A percentile compares a stretch with the other conserved stretches of the same genome.
phyloP scores from a whole-genome alignment of 2,888 invertebrate species.

The Brenthis ino region DNA sequence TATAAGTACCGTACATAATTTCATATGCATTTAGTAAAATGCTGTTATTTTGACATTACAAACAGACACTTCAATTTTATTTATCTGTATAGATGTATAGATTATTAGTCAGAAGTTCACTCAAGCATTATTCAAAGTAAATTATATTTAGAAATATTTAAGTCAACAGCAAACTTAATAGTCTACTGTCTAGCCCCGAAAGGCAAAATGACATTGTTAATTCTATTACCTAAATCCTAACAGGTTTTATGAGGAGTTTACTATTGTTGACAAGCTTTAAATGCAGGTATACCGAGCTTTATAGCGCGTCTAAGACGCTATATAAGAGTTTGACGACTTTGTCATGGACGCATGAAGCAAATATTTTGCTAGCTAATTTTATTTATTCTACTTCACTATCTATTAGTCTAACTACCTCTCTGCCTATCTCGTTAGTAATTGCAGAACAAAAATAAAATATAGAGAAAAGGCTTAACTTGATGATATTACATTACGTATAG shows the following conservation, averaged over 20 bases:
- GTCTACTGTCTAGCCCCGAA: background rate
- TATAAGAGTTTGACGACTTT: constrained; percentile 18
- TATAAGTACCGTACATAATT: too few relatives aligned
- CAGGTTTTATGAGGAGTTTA: constrained; percentile 49
- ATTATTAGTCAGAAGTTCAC: too few relatives aligned
- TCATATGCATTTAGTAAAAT: too few relatives aligned
- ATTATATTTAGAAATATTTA: background rate
- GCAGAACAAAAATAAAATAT: background rate
- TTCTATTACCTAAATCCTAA: constrained; percentile 23
- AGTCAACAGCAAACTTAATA: background rate
- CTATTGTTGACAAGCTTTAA: constrained; percentile 47
- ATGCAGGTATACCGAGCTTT: constrained; percentile 34
- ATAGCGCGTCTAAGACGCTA: constrained; percentile 19
- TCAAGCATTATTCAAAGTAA: background rate
- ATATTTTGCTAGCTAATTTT: constrained; percentile 1
- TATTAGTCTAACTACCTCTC: background rate
- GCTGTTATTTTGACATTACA: too few relatives aligned
- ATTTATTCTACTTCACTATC: background rate
- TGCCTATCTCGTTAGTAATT: background rate
- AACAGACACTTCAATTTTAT: too few relatives aligned
- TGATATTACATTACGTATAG: background rate
- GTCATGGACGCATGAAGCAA: background rate
- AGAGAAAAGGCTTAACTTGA: background rate
- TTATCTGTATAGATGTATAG: too few relatives aligned
- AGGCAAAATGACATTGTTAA: constrained; percentile 10